A percentile compares a stretch with the other conserved stretches of the same genome.
Evolutionary conservation across 1,140 invertebrate genomes (phyloP).

Genomic region (Galleria mellonella): DNA sequence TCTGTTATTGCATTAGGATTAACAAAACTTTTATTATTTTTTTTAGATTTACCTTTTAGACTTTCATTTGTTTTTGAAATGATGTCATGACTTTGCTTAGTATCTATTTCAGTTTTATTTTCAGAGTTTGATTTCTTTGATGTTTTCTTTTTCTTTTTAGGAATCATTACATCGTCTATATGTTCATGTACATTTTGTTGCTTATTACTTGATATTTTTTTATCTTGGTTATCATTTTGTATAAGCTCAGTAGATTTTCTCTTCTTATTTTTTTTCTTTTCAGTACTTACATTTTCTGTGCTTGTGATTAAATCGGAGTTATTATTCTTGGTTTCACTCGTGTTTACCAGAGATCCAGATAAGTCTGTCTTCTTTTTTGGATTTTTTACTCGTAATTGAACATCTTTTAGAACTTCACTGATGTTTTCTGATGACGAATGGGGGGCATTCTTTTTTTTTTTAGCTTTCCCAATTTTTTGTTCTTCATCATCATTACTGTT

Average conservation of each 20-base stretch:
- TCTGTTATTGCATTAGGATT: conserved; percentile 61
- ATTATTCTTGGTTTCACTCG: not conserved
- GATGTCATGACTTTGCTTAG: not conserved
- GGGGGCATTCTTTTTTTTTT: not conserved
- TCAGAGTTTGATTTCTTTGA: not conserved
- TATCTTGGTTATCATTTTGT: conserved; percentile 1
- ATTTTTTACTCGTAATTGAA: not conserved
- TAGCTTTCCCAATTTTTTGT: not conserved
- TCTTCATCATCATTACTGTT: not conserved
- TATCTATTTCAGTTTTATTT: conserved; percentile 12
- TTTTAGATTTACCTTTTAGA: conserved; percentile 1
- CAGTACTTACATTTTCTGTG: not conserved
- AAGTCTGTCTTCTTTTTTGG: conserved; percentile 1
- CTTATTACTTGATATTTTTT: conserved; percentile 12
- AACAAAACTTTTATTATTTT: conserved; percentile 12
- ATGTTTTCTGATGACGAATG: not conserved
- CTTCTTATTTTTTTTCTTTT: conserved; percentile 31
- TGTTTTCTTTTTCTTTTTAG: conserved; percentile 12
- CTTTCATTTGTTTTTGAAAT: not conserved
- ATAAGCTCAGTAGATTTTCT: conserved; percentile 6
- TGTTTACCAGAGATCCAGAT: not conserved
- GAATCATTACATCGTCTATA: conserved; percentile 5
- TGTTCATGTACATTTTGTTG: conserved; percentile 1
- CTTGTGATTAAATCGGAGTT: not conserved
- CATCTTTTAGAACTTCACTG: conserved; percentile 1